These are phyloP conservation scores for Panthera tigris DNA, from an alignment of 2,113 vertebrate genomes.

Conservation along the genomic window DNA sequence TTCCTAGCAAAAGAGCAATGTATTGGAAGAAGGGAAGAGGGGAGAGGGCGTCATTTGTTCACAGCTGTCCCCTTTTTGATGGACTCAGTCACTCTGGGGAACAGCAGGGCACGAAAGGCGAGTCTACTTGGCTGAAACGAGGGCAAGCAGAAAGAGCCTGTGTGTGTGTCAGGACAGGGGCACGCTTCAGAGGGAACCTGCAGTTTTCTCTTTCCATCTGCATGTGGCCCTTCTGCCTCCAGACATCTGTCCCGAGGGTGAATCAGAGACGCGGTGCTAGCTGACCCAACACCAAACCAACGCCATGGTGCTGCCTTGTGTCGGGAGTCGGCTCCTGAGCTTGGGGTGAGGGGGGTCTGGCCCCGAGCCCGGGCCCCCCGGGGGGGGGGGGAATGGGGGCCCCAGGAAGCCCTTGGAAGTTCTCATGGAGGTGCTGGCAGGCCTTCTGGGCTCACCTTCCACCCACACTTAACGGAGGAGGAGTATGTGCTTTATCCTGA, in stretches of 20 bases:
- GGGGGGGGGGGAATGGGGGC: neutral
- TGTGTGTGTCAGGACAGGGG: rapidly evolving
- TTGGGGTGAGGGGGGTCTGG: too few relatives aligned
- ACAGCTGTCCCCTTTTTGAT: neutral
- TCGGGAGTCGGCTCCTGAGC: neutral
- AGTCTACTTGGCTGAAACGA: neutral
- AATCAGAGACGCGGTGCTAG: constrained; percentile 40
- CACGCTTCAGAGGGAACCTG: neutral
- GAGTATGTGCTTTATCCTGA: constrained; percentile 67
- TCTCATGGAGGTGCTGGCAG: neutral
- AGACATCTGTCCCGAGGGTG: neutral
- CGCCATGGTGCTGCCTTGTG: neutral
- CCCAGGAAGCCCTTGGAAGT: neutral
- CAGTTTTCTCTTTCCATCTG: neutral
- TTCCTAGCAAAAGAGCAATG: constrained; percentile 5
- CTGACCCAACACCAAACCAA: neutral
- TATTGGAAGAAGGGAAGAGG: neutral
- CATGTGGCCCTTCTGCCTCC: neutral
- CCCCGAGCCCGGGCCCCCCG: neutral
- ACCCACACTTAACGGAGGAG: constrained; percentile 51
- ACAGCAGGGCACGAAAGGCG: neutral
- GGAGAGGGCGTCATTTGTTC: neutral
- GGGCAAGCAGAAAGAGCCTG: neutral
- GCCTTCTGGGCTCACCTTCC: constrained; percentile 67
- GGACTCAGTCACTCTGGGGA: neutral